A percentile compares a stretch with the other conserved stretches of the same genome.
Evolutionary conservation across 2,113 vertebrate species (phyloP).

Genomic region (Vimba vimba): DNA sequence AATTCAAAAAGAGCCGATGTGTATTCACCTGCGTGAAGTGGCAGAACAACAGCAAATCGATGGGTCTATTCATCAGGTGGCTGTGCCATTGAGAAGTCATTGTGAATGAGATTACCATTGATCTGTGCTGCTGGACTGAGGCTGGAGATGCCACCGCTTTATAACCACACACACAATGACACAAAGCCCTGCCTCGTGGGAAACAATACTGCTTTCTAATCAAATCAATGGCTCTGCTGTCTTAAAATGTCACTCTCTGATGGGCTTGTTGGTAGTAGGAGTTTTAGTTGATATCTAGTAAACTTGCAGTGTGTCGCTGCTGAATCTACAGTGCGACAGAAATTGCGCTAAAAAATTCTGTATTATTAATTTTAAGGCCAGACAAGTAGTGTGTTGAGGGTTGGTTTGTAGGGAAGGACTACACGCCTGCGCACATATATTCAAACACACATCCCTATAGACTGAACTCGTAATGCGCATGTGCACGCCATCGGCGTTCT

Average conservation of each 20-base stretch:
- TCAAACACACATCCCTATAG: too few species aligned
- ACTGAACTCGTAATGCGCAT: too few species aligned
- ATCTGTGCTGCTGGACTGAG: background rate
- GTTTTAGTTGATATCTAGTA: background rate
- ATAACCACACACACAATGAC: constrained; percentile 26
- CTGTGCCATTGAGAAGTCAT: constrained; percentile 42
- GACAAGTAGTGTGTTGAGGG: too few species aligned
- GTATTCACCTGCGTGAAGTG: constrained; percentile 23
- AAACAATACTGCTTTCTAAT: background rate
- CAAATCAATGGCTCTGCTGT: constrained; percentile 4
- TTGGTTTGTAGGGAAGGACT: too few species aligned
- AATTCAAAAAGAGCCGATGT: background rate
- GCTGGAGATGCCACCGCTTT: background rate
- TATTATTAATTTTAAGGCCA: too few species aligned
- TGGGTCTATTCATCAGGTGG: constrained; percentile 34
- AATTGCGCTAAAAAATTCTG: too few species aligned
- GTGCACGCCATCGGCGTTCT: too few species aligned
- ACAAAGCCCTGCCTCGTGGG: constrained; percentile 15
- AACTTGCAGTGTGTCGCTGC: background rate
- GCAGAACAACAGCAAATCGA: constrained; percentile 38
- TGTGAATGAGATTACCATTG: constrained; percentile 37
- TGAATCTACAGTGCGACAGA: background rate
- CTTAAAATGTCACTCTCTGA: constrained; percentile 5
- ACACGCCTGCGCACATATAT: too few species aligned
- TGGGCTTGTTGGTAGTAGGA: background rate